Evolutionary conservation across 2,797 vertebrate genomes (phyloP).

Genomic region (Buceros bicornis): DNA sequence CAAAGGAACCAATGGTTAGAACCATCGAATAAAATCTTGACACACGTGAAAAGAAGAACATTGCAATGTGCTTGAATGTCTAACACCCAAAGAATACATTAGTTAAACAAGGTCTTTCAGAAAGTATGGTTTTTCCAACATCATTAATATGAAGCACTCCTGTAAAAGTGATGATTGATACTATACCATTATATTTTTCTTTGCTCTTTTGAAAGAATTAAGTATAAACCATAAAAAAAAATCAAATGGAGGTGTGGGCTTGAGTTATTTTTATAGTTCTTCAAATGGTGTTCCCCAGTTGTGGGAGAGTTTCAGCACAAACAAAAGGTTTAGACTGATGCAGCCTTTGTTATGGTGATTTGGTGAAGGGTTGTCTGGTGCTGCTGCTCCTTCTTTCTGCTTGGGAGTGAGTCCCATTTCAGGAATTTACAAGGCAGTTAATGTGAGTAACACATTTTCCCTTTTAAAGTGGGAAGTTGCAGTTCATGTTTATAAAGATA

Average conservation of each 20-base stretch:
- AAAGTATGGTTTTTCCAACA: not conserved
- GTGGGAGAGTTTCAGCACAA: not conserved
- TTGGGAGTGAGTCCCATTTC: not conserved
- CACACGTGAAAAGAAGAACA: not conserved
- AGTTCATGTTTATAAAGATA: not conserved
- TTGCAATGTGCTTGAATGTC: not conserved
- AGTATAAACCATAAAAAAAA: not conserved
- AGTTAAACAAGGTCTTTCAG: not conserved
- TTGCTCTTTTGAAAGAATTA: not conserved
- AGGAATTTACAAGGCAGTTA: not conserved
- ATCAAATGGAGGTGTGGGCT: not conserved
- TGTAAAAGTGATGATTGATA: not conserved
- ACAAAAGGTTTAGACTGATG: not conserved
- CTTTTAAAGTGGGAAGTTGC: not conserved
- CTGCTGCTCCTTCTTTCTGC: not conserved
- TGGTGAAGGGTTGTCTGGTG: not conserved
- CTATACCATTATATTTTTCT: not conserved
- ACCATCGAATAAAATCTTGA: not conserved
- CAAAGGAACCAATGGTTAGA: not conserved
- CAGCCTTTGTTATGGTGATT: not conserved
- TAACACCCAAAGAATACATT: not conserved
- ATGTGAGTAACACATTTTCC: not conserved
- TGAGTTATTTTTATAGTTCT: not conserved
- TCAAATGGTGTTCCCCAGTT: not conserved
- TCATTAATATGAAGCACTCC: not conserved